A percentile compares a stretch with the other conserved stretches of the same genome.
phyloP scores from a whole-genome alignment of 2,888 invertebrate species.

The Odontothrips loti region DNA sequence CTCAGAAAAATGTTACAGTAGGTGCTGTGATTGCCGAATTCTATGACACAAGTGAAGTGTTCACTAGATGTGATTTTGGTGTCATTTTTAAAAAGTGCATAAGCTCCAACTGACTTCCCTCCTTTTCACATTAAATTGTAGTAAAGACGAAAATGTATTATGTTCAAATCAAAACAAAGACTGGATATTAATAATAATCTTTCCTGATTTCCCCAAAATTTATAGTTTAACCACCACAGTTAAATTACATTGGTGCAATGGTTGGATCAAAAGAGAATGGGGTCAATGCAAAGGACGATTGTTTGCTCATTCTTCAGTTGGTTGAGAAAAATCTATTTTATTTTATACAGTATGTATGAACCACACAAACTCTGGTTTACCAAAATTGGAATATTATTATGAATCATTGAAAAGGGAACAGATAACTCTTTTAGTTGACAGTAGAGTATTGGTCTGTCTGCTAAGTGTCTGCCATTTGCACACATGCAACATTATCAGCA shows the following conservation, averaged over 20 bases:
- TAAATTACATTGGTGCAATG: too few relatives aligned
- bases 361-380: too few relatives aligned
- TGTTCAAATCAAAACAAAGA: too few relatives aligned
- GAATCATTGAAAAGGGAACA: neutral
- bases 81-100: neutral
- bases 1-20: too few relatives aligned
- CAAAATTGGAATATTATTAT: too few relatives aligned
- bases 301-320: neutral
- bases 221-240: too few relatives aligned
- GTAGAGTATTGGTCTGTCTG: neutral
- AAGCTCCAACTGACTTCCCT: neutral
- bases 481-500: constrained; percentile 17
- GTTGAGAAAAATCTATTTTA: neutral
- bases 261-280: too few relatives aligned
- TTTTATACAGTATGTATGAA: neutral
- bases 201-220: too few relatives aligned
- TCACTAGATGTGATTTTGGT: neutral
- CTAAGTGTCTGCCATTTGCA: neutral
- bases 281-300: neutral
- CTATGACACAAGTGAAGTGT: neutral
- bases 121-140: neutral
- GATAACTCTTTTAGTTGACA: neutral
- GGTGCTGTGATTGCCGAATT: neutral
- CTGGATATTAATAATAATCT: neutral
- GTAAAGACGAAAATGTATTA: neutral